Evolutionary conservation across 2,113 vertebrate species (phyloP), one percentile per base, ranked within the genome.

Genomic region (Larimichthys polyactis): DNA sequence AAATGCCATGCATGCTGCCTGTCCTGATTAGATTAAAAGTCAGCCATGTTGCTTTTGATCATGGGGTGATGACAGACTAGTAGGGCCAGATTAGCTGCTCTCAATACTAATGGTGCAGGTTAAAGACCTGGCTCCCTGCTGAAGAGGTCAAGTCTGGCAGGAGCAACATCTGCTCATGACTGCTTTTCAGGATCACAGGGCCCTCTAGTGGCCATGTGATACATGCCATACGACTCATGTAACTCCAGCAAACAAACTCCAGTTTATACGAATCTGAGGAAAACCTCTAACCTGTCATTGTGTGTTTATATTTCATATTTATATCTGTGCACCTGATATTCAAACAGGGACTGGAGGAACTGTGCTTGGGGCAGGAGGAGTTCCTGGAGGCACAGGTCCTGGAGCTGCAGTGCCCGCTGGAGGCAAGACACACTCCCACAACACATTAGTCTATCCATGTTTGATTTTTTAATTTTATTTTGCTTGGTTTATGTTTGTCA

Each of bases 391-490:
- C 0, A 49, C 90, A 57, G 93, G 92, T 60, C 78, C 85, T 62
- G 93, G 93, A 60, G 83, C 85, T 17, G 70, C 62, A 16, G 24
- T 92, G 9, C 90, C 92, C 4, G 89, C 82, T 68, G 88, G 93
- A 92, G 90, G 92, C 44, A 90, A 90, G 86, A 76, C 44, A 52
- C 49, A 72, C 36, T 40, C 36, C 36, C 22, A 43, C 40, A 29
- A 58, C 12, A 70, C 71, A 70, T 74, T 4, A 40, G 32, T 52
- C 32, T 66, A 7, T 17, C 20, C 5, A 4, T 64, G 79, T 29
- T 10, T 16, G 54, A 3, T 4, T 22, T 52, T 17, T 24, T 12
- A 43, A n/a, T 32, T 32, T 75, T 19, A 32, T 67, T 52, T 52
- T 48, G 40, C 22, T 5, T 4, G 65, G 20, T 60, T 59, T 36